A percentile compares a stretch with the other conserved stretches of the same genome.
Conservation (phyloP, 2,113 vertebrate genomes). For the Ploceus nigricollis region DNA sequence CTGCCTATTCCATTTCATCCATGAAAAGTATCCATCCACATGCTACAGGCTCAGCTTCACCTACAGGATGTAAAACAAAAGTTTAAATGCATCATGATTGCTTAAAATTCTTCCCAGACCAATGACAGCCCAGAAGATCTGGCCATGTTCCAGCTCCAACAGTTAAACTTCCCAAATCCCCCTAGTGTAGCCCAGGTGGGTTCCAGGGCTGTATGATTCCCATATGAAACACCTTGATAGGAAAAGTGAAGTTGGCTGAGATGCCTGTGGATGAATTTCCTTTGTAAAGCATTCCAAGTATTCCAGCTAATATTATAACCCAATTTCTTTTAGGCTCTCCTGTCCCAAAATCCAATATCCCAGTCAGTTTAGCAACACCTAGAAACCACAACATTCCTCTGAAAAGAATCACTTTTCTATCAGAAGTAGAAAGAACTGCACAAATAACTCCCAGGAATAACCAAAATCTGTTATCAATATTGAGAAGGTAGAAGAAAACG, state of each 20-base stretch:
- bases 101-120: neutral
- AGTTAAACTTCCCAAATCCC: neutral
- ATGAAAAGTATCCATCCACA: neutral
- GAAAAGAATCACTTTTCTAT: neutral
- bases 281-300: neutral
- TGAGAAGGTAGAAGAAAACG: neutral
- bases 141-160: neutral
- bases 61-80: neutral
- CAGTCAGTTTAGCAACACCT: neutral
- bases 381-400: neutral
- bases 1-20: neutral
- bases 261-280: neutral
- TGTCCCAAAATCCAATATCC: neutral
- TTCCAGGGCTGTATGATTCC: neutral
- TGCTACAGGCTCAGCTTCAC: neutral
- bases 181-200: rapidly evolving
- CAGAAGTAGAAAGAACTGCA: neutral
- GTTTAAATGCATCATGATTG: rapidly evolving
- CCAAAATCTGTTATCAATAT: neutral
- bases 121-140: neutral
- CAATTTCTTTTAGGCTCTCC: neutral
- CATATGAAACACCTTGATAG: rapidly evolving
- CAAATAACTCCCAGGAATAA: neutral
- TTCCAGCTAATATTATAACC: neutral
- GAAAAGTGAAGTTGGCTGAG: neutral